Evolutionary conservation across 2,113 vertebrate species (phyloP).

Genomic region (Ivindomyrus marchei): DNA sequence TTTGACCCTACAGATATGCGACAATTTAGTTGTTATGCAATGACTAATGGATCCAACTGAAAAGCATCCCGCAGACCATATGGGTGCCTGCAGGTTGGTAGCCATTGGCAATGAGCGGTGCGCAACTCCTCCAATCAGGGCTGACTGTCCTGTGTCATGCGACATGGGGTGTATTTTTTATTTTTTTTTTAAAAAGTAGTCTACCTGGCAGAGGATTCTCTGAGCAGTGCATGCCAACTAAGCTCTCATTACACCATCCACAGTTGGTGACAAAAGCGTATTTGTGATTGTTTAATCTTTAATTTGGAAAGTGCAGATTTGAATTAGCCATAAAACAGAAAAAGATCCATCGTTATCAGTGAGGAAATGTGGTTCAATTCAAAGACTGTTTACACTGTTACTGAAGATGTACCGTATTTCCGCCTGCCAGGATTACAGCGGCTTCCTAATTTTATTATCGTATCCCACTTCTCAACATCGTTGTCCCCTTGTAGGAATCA

Average conservation of each 20-base stretch:
- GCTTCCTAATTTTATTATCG: background rate
- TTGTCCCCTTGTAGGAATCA: background rate
- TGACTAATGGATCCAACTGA: background rate
- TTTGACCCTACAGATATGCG: background rate
- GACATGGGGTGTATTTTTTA: background rate
- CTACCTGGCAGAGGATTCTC: background rate
- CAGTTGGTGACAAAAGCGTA: background rate
- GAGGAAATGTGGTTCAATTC: background rate
- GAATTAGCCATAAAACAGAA: background rate
- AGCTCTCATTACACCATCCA: background rate
- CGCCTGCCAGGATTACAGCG: background rate
- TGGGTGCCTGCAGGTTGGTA: background rate
- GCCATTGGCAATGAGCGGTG: background rate
- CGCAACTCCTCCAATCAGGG: background rate
- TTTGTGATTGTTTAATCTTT: background rate
- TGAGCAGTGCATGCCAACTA: background rate
- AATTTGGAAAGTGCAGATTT: background rate
- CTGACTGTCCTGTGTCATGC: background rate
- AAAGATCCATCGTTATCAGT: background rate
- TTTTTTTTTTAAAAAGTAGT: background rate
- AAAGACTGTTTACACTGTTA: background rate
- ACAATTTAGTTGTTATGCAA: background rate
- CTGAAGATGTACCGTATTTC: background rate
- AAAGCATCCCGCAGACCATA: background rate
- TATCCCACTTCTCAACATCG: background rate